A percentile compares a stretch with the other conserved stretches of the same genome.
These are phyloP conservation scores for Coreoperca whiteheadi DNA, from an alignment of 2,113 vertebrate genomes.

Conservation along the genomic window DNA sequence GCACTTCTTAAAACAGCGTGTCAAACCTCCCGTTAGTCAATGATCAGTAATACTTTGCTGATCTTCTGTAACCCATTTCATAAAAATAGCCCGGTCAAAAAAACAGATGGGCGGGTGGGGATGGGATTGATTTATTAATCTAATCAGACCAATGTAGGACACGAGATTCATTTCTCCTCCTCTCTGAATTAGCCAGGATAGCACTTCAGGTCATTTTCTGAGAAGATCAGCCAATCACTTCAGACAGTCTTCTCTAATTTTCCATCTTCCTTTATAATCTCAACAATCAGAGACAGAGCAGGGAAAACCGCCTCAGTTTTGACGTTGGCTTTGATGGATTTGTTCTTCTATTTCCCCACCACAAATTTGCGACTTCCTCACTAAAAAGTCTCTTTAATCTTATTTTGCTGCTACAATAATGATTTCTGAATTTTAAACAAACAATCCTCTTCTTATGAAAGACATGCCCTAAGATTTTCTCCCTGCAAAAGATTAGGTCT, in stretches of 20 bases:
- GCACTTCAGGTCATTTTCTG: conserved; percentile 77
- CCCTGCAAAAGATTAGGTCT: conserved; percentile 27
- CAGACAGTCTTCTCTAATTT: conserved; percentile 77
- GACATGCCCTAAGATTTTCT: conserved; percentile 10
- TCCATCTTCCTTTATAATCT: conserved; percentile 79
- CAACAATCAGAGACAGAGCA: conserved; percentile 75
- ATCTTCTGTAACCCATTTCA: conserved; percentile 79
- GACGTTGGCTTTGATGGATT: conserved; percentile 67
- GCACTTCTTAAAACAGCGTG: neutral
- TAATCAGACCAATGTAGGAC: conserved; percentile 81
- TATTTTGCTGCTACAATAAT: conserved; percentile 70
- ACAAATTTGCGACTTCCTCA: conserved; percentile 44
- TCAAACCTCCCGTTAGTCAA: conserved; percentile 40
- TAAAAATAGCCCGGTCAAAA: conserved; percentile 78
- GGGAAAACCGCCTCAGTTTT: conserved; percentile 60
- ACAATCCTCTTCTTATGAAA: conserved; percentile 38
- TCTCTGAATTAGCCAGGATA: conserved; percentile 69
- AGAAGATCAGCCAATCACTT: conserved; percentile 77
- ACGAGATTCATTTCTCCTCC: conserved; percentile 76
- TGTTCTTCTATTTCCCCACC: conserved; percentile 29
- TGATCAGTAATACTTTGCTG: conserved; percentile 71
- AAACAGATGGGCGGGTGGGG: conserved; percentile 63
- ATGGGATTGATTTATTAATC: conserved; percentile 85
- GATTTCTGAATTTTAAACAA: conserved; percentile 73
- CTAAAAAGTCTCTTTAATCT: conserved; percentile 52